Conservation (phyloP, 2,888 invertebrate genomes). For the Troides aeacus region DNA sequence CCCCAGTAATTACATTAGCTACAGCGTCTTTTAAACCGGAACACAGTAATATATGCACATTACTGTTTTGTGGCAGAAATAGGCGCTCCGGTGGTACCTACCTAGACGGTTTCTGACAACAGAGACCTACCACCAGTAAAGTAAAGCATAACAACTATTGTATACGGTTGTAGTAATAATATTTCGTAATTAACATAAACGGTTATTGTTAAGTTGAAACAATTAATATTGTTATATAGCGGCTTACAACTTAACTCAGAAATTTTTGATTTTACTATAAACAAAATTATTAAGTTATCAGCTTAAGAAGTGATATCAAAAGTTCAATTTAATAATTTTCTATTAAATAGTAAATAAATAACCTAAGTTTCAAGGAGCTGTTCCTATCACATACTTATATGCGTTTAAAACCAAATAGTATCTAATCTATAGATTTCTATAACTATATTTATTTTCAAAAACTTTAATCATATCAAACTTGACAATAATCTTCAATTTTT, state of each 20-base stretch:
- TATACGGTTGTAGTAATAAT: too few relatives aligned
- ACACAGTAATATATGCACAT: too few relatives aligned
- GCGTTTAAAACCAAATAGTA: background rate
- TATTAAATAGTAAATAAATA: background rate
- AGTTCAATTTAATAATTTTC: background rate
- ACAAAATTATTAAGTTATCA: background rate
- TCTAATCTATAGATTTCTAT: background rate
- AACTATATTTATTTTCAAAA: background rate
- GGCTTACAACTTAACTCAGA: background rate
- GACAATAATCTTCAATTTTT: background rate
- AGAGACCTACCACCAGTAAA: too few relatives aligned
- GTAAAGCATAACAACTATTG: too few relatives aligned
- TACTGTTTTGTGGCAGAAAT: too few relatives aligned
- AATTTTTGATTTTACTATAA: background rate
- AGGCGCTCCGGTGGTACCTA: too few relatives aligned
- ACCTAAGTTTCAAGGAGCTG: background rate
- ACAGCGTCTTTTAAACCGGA: too few relatives aligned
- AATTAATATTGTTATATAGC: background rate
- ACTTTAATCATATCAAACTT: background rate
- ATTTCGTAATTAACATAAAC: too few relatives aligned
- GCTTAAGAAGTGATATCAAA: background rate
- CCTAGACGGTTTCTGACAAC: too few relatives aligned
- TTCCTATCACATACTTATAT: background rate
- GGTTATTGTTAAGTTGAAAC: too few relatives aligned
- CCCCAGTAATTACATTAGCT: too few relatives aligned